Conservation (phyloP, 1,140 invertebrate species). For the Trichogramma pretiosum region DNA sequence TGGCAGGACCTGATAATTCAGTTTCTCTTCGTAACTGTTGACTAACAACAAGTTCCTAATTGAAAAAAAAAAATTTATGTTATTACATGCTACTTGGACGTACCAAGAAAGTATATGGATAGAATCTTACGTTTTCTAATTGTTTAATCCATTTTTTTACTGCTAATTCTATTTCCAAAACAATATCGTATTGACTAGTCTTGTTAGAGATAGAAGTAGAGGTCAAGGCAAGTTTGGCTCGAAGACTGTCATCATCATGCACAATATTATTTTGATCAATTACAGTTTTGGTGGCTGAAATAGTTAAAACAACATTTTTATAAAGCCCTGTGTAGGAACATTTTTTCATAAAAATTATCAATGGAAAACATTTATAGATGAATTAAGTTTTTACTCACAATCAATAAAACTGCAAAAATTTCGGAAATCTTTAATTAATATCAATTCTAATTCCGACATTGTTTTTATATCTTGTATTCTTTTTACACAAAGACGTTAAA, state of each 20-base stretch:
- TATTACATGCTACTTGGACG: neutral
- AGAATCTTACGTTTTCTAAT: constrained; percentile 52
- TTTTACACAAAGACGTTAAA: no score
- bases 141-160: constrained; percentile 56
- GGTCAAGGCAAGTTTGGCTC: constrained; percentile 46
- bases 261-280: neutral
- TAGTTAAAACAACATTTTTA: no score
- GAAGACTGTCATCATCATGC: constrained; percentile 45
- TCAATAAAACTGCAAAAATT: constrained; percentile 47
- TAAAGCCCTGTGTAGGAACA: neutral
- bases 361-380: neutral
- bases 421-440: constrained; percentile 50
- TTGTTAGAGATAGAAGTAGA: constrained; percentile 43
- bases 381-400: constrained; percentile 37
- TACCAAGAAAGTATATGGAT: no score
- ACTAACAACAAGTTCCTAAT: constrained; percentile 55
- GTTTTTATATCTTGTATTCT: no score
- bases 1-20: constrained; percentile 67
- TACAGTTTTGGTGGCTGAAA: neutral
- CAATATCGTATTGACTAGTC: constrained; percentile 43
- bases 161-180: constrained; percentile 48
- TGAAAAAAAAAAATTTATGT: constrained; percentile 1
- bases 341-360: neutral
- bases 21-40: constrained; percentile 72
- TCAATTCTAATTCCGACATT: constrained; percentile 34